Evolutionary conservation across 1,140 invertebrate species (phyloP), one percentile per base, ranked within the genome.

Genomic region (Medauroidea extradentata): DNA sequence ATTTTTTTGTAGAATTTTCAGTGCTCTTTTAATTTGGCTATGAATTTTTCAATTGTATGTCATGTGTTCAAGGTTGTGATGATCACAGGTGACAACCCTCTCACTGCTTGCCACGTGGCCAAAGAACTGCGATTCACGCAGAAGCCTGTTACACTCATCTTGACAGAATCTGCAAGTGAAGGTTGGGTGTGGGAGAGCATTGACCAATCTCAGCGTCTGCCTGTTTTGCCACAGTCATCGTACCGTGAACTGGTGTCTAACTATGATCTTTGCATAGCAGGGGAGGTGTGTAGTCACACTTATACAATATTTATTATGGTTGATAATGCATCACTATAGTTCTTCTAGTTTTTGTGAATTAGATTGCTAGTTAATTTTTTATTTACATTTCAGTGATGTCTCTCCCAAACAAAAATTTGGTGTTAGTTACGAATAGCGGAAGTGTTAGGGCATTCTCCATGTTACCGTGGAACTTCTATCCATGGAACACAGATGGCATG

Each of bases 21-120:
- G n/a, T n/a, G n/a, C n/a, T n/a, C n/a, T n/a, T n/a, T n/a, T 23
- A 5, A 18, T 7, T 46, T 46, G 43, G 18, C 23, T 46, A n/a
- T 4, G 18, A 23, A 14, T 19, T 46, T 46, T n/a, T 46, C 43
- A 23, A 46, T 11, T 34, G 29, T 34, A 11, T 34, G 29, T 34
- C 29, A 34, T 34, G 29, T 34, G 29, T 34, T 34, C 29, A 34
- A 93, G 78, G 91, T 96, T 16, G 86, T 92, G 1, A 99, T 99
- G 96, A 99, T 99, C 34, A 99, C 98, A 19, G 98, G 98, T 43
- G 98, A 99, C 74, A 99, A 98, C 82, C 94, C 96, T 8, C 75
- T 99, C 34, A 99, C 98, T 0, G 98, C 98, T 18, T 99, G 97
- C 76, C 96, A 99, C 75, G 97, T 99, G 5, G 96, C 96, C 3